Conservation (phyloP, 64 coral and sea anemone species). For the Platygyra sinensis region DNA sequence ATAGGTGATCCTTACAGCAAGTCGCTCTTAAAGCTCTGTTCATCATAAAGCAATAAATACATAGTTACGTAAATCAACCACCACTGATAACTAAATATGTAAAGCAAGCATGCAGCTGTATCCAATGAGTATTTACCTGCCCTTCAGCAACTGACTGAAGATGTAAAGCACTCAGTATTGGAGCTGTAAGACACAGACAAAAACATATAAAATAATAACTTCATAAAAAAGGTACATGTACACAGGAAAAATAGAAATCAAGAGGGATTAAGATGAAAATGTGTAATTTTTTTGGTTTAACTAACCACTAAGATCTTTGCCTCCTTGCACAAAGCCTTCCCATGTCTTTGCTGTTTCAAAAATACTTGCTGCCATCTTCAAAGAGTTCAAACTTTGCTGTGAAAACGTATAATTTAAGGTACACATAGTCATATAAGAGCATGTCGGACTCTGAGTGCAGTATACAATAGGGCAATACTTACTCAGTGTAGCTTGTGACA, state of each 20-base stretch:
- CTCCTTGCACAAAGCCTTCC: conserved; percentile 24
- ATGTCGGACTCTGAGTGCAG: not conserved
- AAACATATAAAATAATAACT: not conserved
- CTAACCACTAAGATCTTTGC: conserved; percentile 59
- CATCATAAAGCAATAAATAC: too few species aligned
- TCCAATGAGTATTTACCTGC: conserved; percentile 43
- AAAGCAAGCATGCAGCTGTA: too few species aligned
- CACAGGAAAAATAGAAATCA: not conserved
- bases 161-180: conserved; percentile 48
- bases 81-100: too few species aligned
- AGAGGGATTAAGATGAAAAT: not conserved
- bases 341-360: conserved; percentile 53
- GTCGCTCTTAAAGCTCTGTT: too few species aligned
- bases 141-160: conserved; percentile 76
- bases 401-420: not conserved
- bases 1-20: too few species aligned
- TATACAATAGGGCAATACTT: too few species aligned
- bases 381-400: conserved; percentile 51
- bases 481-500: not conserved
- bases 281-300: not conserved
- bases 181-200: conserved; percentile 30
- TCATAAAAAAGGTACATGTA: too few species aligned
- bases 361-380: conserved; percentile 60
- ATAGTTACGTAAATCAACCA: too few species aligned
- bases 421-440: not conserved